phyloP scores from a whole-genome alignment of 2,888 invertebrate genomes.

The Sympetrum striolatum region DNA sequence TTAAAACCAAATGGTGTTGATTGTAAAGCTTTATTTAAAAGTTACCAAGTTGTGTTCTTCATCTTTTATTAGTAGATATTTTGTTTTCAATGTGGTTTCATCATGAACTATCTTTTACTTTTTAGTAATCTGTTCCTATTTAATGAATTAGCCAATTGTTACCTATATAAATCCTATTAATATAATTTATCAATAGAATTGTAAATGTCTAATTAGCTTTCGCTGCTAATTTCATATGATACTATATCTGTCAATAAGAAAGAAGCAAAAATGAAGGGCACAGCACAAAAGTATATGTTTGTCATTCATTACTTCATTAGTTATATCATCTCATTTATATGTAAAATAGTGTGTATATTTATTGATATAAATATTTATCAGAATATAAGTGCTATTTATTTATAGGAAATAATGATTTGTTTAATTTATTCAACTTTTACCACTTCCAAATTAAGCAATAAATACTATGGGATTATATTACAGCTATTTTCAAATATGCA shows the following conservation, averaged over 20 bases:
- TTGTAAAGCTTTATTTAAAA: not conserved
- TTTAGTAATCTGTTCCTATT: not conserved
- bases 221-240: not conserved
- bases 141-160: not conserved
- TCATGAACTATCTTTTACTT: not conserved
- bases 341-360: not conserved
- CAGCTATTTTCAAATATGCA: too few relatives aligned
- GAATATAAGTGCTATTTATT: not conserved
- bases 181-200: slow-evolving; percentile 11
- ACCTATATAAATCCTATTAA: not conserved
- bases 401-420: not conserved
- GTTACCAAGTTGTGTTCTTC: not conserved
- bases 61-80: not conserved
- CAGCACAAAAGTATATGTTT: not conserved
- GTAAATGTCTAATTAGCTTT: not conserved
- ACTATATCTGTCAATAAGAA: not conserved
- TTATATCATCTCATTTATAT: not conserved
- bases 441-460: too few relatives aligned
- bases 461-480: too few relatives aligned
- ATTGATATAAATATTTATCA: not conserved
- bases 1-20: not conserved
- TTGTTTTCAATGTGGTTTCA: not conserved
- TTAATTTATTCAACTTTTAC: not conserved
- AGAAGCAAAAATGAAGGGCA: not conserved
- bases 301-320: not conserved